Evolutionary conservation across 1,140 invertebrate genomes (phyloP).

Genomic region (Copidosoma floridanum): DNA sequence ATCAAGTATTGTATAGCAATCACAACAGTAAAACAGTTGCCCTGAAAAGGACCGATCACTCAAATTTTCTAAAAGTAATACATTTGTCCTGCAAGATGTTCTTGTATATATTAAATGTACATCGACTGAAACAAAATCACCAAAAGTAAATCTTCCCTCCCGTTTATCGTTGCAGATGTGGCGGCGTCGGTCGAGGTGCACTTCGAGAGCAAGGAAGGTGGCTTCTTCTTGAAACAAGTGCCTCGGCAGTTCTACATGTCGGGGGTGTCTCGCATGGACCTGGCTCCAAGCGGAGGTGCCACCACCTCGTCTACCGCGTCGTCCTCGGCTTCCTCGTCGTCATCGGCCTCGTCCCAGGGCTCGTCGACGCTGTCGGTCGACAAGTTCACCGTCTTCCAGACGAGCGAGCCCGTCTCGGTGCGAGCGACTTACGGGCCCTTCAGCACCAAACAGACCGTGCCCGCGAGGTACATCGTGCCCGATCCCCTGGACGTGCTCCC

Average conservation of each 20-base stretch:
- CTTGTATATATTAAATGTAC: too few relatives aligned
- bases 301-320: constrained; percentile 39
- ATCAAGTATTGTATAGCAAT: too few relatives aligned
- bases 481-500: constrained; percentile 66
- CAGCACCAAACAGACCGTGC: constrained; percentile 89
- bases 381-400: constrained; percentile 85
- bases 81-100: too few relatives aligned
- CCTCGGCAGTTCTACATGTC: constrained; percentile 61
- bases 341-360: constrained; percentile 44
- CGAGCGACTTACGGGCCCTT: constrained; percentile 88
- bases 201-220: constrained; percentile 86
- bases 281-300: not conserved
- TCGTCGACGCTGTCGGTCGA: constrained; percentile 70
- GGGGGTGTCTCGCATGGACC: constrained; percentile 37
- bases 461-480: constrained; percentile 82
- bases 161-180: constrained; percentile 49
- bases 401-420: constrained; percentile 81
- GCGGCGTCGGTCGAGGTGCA: constrained; percentile 73
- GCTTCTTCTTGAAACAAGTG: constrained; percentile 82
- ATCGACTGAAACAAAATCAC: too few relatives aligned
- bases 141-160: too few relatives aligned
- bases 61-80: too few relatives aligned
- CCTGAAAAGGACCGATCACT: too few relatives aligned
- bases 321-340: constrained; percentile 39
- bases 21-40: too few relatives aligned